phyloP scores from a whole-genome alignment of 2,888 invertebrate genomes.

The Caenorhabditis sp. region DNA sequence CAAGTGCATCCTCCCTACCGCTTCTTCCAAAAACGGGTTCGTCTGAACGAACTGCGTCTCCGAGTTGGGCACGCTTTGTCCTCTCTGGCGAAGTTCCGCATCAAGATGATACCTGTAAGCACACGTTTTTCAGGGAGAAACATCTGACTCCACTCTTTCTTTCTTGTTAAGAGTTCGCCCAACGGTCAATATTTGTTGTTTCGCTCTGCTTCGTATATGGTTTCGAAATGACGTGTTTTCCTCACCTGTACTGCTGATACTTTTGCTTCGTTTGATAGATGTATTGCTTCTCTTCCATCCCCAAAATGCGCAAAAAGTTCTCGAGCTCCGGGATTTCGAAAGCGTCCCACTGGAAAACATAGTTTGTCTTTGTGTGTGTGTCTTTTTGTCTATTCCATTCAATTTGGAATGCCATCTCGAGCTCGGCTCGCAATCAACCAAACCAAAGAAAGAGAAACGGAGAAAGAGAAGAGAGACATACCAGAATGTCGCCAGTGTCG shows the following conservation, averaged over 20 bases:
- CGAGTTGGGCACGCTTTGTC: constrained; percentile 44
- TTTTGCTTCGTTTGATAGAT: constrained; percentile 85
- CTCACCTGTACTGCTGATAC: constrained; percentile 83
- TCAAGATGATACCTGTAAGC: constrained; percentile 67
- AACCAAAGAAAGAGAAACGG: constrained; percentile 10
- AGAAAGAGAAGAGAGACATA: constrained; percentile 70
- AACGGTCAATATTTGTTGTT: constrained; percentile 47
- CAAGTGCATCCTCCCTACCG: constrained; percentile 20
- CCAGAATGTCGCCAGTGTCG: constrained; percentile 86
- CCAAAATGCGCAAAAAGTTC: constrained; percentile 86
- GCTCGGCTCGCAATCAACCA: constrained; percentile 29
- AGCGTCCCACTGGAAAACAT: constrained; percentile 85
- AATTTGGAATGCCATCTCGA: constrained; percentile 13
- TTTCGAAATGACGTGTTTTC: constrained; percentile 32
- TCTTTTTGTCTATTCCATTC: not conserved
- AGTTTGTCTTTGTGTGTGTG: constrained; percentile 55
- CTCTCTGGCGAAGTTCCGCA: constrained; percentile 67
- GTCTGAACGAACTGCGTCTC: constrained; percentile 32
- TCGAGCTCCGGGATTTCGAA: constrained; percentile 86
- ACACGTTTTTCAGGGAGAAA: constrained; percentile 3
- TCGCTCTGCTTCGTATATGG: not conserved
- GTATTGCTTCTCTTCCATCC: constrained; percentile 85
- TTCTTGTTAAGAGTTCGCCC: not conserved
- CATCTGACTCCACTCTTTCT: constrained; percentile 6
- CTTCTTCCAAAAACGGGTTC: constrained; percentile 59